These are phyloP conservation scores for Calidris pugnax DNA, from an alignment of 2,113 vertebrate species.

Conservation along the genomic window DNA sequence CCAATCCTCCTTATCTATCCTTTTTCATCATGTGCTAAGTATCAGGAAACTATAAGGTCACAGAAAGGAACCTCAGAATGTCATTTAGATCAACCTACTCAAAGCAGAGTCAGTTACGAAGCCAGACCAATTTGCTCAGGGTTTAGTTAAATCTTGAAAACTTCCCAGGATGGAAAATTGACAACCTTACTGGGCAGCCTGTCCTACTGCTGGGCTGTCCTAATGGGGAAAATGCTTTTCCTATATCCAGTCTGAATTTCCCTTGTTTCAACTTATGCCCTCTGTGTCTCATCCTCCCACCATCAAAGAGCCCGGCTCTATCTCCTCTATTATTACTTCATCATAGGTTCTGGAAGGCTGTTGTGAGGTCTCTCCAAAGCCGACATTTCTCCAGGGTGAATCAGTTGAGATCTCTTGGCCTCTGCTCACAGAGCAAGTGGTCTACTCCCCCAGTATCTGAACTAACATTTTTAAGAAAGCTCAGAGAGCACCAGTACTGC, in stretches of 20 bases:
- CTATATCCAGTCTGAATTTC: neutral
- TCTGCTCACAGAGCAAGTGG: neutral
- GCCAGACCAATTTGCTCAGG: neutral
- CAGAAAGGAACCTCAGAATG: neutral
- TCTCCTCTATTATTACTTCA: neutral
- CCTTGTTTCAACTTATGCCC: neutral
- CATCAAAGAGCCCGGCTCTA: neutral
- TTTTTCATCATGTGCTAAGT: neutral
- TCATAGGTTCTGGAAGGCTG: neutral
- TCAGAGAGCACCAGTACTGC: neutral
- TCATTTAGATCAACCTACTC: neutral
- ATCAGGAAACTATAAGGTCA: neutral
- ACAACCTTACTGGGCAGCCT: neutral
- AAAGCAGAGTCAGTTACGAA: neutral
- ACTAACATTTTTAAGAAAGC: neutral
- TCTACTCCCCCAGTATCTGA: neutral
- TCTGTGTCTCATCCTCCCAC: neutral
- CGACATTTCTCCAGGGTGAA: neutral
- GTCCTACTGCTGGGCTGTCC: neutral
- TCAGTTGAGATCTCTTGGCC: neutral
- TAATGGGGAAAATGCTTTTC: neutral
- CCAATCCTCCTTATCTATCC: neutral
- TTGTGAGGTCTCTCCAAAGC: neutral
- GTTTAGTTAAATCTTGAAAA: neutral
- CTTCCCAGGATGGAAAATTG: neutral